These are phyloP conservation scores for Rhopalosiphum padi DNA, from an alignment of 1,140 invertebrate genomes.

Conservation along the genomic window DNA sequence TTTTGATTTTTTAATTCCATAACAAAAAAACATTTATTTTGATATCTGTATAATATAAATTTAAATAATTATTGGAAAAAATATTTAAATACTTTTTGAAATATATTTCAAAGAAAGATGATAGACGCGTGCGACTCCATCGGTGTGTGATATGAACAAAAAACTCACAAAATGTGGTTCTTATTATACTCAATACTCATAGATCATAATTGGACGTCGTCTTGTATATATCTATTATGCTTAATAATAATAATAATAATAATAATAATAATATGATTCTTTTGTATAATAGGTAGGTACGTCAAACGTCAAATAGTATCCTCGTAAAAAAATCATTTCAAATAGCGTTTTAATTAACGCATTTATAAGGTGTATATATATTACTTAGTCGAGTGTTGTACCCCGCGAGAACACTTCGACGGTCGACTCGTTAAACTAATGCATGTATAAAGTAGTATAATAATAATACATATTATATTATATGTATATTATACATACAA, in stretches of 20 bases:
- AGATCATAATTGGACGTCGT: neutral
- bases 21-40: neutral
- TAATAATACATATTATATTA: neutral
- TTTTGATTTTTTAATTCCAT: no score
- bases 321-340: neutral
- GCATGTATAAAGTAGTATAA: neutral
- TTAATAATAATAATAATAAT: neutral
- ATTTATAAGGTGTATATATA: neutral
- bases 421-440: neutral
- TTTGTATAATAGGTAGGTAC: neutral
- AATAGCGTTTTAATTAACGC: neutral
- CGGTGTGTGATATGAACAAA: neutral
- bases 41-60: no score
- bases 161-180: neutral
- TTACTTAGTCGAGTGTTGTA: no score
- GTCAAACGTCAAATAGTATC: neutral
- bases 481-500: neutral
- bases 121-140: neutral
- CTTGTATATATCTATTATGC: neutral
- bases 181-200: neutral
- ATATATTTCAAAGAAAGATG: neutral
- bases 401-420: neutral
- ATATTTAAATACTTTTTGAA: neutral
- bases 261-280: neutral
- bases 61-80: neutral